These are phyloP conservation scores for Drosophila mimica DNA, from an alignment of 2,888 invertebrate species.

Conservation along the genomic window DNA sequence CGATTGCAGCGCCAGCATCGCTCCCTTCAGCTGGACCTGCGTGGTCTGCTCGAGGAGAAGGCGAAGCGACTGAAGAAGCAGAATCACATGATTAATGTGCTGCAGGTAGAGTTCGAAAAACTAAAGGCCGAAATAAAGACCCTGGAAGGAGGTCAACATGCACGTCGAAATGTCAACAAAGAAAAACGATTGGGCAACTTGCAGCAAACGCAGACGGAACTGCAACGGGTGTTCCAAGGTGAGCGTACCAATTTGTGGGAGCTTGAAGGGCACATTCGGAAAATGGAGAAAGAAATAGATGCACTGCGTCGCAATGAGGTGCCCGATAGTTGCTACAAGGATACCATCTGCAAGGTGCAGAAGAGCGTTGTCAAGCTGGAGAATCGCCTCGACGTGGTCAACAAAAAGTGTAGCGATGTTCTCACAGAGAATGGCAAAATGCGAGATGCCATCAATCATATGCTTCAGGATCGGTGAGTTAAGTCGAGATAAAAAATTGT, in stretches of 20 bases:
- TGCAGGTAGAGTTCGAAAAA: constrained; percentile 82
- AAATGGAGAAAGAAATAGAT: constrained; percentile 84
- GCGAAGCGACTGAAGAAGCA: constrained; percentile 83
- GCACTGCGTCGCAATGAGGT: constrained; percentile 85
- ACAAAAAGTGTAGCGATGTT: constrained; percentile 91
- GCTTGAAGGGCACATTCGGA: constrained; percentile 86
- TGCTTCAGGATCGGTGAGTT: constrained; percentile 91
- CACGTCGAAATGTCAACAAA: constrained; percentile 78
- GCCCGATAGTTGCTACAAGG: constrained; percentile 86
- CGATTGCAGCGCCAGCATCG: constrained; percentile 89
- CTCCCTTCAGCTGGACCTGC: constrained; percentile 79
- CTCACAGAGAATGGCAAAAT: constrained; percentile 90
- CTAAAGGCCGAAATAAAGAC: constrained; percentile 79
- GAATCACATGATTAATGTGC: constrained; percentile 81
- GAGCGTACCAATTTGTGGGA: constrained; percentile 85
- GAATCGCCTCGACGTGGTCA: constrained; percentile 91
- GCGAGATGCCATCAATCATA: constrained; percentile 92
- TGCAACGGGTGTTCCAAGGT: constrained; percentile 73
- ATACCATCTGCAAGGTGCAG: constrained; percentile 83
- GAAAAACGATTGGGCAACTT: constrained; percentile 73
- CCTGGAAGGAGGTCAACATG: constrained; percentile 83
- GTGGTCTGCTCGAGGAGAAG: constrained; percentile 82
- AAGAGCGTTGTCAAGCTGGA: constrained; percentile 88
- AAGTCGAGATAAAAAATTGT: not conserved
- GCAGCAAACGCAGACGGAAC: constrained; percentile 74